Conservation (phyloP, 2,113 vertebrate species). For the Tetrax tetrax region DNA sequence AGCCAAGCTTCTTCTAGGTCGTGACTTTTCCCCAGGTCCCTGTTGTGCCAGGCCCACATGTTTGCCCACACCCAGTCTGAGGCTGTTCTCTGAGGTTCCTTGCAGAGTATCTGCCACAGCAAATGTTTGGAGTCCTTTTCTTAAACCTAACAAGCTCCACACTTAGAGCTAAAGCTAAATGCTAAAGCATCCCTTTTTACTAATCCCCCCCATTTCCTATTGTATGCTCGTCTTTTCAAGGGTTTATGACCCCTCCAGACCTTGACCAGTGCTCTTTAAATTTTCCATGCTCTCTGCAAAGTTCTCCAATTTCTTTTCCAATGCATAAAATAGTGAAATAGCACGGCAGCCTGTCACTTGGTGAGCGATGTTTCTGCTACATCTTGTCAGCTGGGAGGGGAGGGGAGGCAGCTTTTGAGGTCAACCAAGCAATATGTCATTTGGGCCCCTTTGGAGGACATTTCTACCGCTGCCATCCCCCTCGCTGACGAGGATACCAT, state of each 20-base stretch:
- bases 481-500: neutral
- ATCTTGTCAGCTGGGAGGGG: neutral
- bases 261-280: neutral
- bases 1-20: neutral
- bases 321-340: neutral
- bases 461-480: neutral
- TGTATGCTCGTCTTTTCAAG: neutral
- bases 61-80: neutral
- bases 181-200: neutral
- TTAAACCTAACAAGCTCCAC: neutral
- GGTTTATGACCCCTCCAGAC: neutral
- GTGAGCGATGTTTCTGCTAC: neutral
- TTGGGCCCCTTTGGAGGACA: neutral
- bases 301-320: neutral
- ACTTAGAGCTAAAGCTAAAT: neutral
- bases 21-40: neutral
- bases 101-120: neutral
- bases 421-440: neutral
- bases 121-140: neutral
- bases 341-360: neutral
- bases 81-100: neutral
- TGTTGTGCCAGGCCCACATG: neutral
- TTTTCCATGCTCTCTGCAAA: neutral
- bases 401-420: neutral
- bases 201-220: neutral